phyloP scores from a whole-genome alignment of 2,113 vertebrate genomes.

The Pelusios castaneus region DNA sequence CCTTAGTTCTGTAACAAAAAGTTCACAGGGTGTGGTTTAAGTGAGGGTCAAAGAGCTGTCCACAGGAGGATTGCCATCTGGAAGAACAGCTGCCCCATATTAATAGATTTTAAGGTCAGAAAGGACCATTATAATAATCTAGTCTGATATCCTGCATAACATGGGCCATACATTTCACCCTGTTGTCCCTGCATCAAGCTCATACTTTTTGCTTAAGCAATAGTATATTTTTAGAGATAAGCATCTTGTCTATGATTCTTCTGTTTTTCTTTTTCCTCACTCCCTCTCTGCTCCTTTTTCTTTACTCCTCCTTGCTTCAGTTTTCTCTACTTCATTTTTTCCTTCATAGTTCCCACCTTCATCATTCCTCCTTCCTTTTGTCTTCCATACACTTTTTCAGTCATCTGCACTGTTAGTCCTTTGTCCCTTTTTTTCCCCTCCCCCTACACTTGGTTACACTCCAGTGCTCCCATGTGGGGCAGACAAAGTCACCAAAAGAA shows the following conservation, averaged over 20 bases:
- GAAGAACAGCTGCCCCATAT: neutral
- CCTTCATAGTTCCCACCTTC: neutral
- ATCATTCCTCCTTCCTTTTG: neutral
- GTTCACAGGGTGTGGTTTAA: neutral
- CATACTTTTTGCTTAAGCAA: neutral
- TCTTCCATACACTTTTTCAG: neutral
- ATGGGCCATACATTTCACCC: neutral
- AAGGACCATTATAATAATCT: neutral
- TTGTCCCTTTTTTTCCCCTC: neutral
- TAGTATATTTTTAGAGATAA: neutral
- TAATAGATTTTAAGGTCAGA: neutral
- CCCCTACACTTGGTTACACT: neutral
- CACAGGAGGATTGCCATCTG: neutral
- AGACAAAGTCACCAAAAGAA: neutral
- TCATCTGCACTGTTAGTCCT: neutral
- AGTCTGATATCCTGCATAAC: neutral
- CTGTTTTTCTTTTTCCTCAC: fast-evolving
- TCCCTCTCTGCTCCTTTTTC: neutral
- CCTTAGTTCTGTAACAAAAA: neutral
- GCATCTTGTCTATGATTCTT: neutral
- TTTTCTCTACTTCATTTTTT: neutral
- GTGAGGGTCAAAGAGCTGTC: neutral
- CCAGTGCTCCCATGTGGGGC: neutral
- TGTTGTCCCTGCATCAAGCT: neutral
- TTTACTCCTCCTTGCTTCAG: neutral